Base-by-base conservation (phyloP, 2,113 vertebrate species). In the Poeciliopsis prolifica region DNA sequence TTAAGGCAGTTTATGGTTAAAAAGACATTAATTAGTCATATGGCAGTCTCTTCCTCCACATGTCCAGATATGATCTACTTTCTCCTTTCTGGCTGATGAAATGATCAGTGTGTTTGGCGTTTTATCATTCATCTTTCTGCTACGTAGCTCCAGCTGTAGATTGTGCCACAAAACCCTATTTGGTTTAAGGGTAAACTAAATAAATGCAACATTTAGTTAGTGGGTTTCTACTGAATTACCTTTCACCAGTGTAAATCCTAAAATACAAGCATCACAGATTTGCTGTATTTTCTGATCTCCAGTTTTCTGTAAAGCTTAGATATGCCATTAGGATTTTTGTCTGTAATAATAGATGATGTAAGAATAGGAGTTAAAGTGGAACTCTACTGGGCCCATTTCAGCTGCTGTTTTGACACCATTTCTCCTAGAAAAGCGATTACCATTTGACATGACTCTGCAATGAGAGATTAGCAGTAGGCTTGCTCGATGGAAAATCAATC, bases 51-150 rank as follows among this genome's bases (percentile, higher is more conserved):
- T 68, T 19, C 4, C 30, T 77, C 65, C 58, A 68, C 33, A 66
- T 66, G 75, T 29, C 72, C 70, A 79, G 63, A 77, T 74, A 63
- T 69, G 72, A 26, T 72, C 11, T 65, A 8, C 37, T 78, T 29
- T 75, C 64, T 61, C 40, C 19, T 9, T 35, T 31, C 26, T 61
- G 58, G 3, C 48, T 61, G 62, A 29, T 70, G 75, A 48, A 70
- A 48, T 54, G 40, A 60, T 42, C 31, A 28, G 60, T 12, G 29
- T 29, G 3, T 31, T n/a, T 48, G 65, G 61, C 61, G 31, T 14
- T 37, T 65, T 63, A 72, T 75, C 13, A 78, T 22, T 61, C 4
- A 2, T 51, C 51, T 33, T 66, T 74, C 44, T 61, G 42, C 40
- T n/a, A 8, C 65, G 54, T 37, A 30, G 33, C 42, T 40, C 65